A percentile compares a stretch with the other conserved stretches of the same genome.
phyloP scores from a whole-genome alignment of 2,888 invertebrate genomes.

The Isoperla grammatica region DNA sequence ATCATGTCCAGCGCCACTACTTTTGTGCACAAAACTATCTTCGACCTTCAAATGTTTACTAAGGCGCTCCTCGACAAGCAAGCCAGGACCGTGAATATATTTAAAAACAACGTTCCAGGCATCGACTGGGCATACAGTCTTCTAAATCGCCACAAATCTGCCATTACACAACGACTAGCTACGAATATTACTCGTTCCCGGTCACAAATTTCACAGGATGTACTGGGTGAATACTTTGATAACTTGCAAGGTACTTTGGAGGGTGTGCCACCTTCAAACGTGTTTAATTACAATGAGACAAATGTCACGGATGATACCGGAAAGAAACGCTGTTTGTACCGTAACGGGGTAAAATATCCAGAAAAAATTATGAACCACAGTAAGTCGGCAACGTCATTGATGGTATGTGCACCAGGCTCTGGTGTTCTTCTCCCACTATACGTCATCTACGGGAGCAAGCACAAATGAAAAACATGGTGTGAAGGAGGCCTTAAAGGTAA shows the following conservation, averaged over 20 bases:
- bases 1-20: neutral
- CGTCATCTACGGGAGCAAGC: too few relatives aligned
- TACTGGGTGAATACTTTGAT: neutral
- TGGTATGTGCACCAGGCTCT: slow-evolving; percentile 28
- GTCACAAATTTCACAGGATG: neutral
- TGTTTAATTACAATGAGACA: slow-evolving; percentile 15
- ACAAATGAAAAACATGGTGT: too few relatives aligned
- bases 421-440: too few relatives aligned
- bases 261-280: neutral
- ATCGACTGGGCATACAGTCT: slow-evolving; percentile 6
- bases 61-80: neutral
- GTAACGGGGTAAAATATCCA: slow-evolving; percentile 32
- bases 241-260: slow-evolving; percentile 2
- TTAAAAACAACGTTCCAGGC: slow-evolving; percentile 7
- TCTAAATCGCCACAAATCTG: neutral
- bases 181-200: neutral
- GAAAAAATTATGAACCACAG: slow-evolving; percentile 31
- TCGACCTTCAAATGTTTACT: slow-evolving; percentile 5
- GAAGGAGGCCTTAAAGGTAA: too few relatives aligned
- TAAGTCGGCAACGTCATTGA: slow-evolving; percentile 32
- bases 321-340: slow-evolving; percentile 27
- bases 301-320: slow-evolving; percentile 27
- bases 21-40: neutral
- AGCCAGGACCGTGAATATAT: neutral
- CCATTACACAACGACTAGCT: neutral